A percentile compares a stretch with the other conserved stretches of the same genome.
Conservation (phyloP, 1,140 invertebrate genomes). For the Lordiphosa clarofinis region DNA sequence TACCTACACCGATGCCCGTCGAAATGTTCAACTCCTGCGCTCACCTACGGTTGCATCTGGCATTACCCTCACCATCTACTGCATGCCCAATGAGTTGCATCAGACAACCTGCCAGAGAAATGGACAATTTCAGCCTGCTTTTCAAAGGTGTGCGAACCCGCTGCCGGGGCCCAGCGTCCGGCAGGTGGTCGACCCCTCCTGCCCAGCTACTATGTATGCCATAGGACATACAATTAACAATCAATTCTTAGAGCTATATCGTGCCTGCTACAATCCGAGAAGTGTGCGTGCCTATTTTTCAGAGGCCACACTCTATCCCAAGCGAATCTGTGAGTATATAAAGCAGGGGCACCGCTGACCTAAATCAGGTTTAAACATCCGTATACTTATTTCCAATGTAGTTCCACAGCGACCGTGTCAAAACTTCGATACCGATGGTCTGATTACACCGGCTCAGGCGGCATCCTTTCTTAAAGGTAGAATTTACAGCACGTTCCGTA, state of each 20-base stretch:
- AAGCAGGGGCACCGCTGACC: no score
- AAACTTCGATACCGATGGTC: neutral
- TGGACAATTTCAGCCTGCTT: neutral
- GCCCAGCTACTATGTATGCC: constrained; percentile 9
- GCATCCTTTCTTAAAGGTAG: neutral
- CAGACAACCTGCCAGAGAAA: neutral
- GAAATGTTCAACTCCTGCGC: neutral
- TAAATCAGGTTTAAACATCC: no score
- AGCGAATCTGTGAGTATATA: constrained; percentile 4
- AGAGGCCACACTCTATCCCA: constrained; percentile 7
- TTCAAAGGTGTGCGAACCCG: neutral
- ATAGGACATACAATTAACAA: constrained; percentile 5
- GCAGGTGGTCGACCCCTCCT: neutral
- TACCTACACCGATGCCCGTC: neutral
- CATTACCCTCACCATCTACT: neutral
- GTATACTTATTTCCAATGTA: constrained; percentile 1
- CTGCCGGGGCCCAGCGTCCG: neutral
- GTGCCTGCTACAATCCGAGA: constrained; percentile 2
- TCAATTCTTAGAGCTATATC: constrained; percentile 19
- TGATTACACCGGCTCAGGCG: constrained; percentile 1
- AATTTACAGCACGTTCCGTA: neutral
- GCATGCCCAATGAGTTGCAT: neutral
- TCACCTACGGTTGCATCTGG: neutral
- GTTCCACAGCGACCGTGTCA: constrained; percentile 3
- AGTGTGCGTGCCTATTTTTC: constrained; percentile 3